Percentiles rank a stretch among this genome's conserved stretches.
phyloP scores from a whole-genome alignment of 2,888 invertebrate species.

The Entomobrya multifasciata region DNA sequence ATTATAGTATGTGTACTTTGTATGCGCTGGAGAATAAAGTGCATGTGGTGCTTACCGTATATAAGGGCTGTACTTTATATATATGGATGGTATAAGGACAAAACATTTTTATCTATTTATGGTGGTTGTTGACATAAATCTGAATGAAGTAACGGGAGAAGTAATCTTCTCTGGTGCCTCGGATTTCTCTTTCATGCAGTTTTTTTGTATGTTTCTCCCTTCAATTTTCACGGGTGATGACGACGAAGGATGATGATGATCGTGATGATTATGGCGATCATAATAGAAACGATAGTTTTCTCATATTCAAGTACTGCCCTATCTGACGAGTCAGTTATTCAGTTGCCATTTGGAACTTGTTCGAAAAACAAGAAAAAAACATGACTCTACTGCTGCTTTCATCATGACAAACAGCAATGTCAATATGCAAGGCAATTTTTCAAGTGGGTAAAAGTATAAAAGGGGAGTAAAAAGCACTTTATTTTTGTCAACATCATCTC shows the following conservation, averaged over 20 bases:
- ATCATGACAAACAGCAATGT: slow-evolving; percentile 12
- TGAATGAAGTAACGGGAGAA: slow-evolving; percentile 9
- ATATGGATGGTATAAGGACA: background rate
- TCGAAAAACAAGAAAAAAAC: slow-evolving; percentile 26
- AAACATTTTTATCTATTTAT: slow-evolving; percentile 21
- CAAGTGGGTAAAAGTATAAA: slow-evolving; percentile 2
- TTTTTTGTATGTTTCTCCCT: background rate
- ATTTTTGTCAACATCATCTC: background rate
- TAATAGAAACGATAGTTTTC: slow-evolving; percentile 2
- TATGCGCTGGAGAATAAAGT: too few species aligned
- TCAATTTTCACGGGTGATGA: slow-evolving; percentile 41
- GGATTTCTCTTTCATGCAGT: background rate
- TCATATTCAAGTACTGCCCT: background rate
- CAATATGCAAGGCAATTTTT: slow-evolving; percentile 37
- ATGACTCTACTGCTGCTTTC: too few species aligned
- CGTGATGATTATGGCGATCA: background rate
- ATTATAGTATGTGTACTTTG: too few species aligned
- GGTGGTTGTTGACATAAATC: slow-evolving; percentile 45
- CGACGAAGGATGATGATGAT: background rate
- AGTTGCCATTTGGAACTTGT: slow-evolving; percentile 41
- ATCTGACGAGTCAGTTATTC: background rate
- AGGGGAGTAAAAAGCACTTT: slow-evolving; percentile 15
- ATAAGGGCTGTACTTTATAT: too few species aligned
- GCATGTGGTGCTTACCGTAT: too few species aligned
- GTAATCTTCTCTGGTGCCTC: slow-evolving; percentile 21